Evolutionary conservation across 2,797 vertebrate genomes (phyloP), one percentile per base, ranked within the genome.

Genomic region (Diceros bicornis): DNA sequence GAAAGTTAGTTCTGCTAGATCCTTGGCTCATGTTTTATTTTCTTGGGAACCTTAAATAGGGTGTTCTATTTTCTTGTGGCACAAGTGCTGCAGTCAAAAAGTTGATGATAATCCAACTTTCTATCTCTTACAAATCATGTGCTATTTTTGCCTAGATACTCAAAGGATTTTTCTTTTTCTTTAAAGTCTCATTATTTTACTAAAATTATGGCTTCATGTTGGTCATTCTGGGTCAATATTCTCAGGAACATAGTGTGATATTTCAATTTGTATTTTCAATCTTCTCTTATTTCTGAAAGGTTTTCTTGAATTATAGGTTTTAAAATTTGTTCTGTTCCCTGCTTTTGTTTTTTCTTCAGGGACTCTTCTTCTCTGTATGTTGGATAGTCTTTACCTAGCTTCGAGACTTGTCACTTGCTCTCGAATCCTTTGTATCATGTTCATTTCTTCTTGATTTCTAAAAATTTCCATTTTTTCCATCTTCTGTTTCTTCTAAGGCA

Each of bases 101-200:
- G 23, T 34, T 92, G 74, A 84, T 2, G 3, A 72, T 83, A 52
- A 89, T 84, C 37, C 71, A 71, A 4, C 74, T 92, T 92, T 89
- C 64, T 82, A 47, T 29, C 86, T n/a, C 18, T 75, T 72, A 69
- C 17, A 86, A 88, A 64, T 55, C 37, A 37, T 68, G 57, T 52
- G 50, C 62, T 83, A 59, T 69, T 89, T 95, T 91, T 25, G 34
- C 55, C 84, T 93, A 55, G 74, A 37, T 84, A 69, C 61, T 75
- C 18, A 44, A 92, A 93, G 78, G 32, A 77, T 69, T 57, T 97
- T 97, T 88, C 27, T 72, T 83, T 71, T 84, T 57, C 74, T 91
- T 93, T 77, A 12, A 91, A 75, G 18, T 52, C 37, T 44, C 27
- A 71, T 47, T 81, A 69, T 91, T 93, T 91, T 96, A 64, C 55